Evolutionary conservation across 2,113 vertebrate species (phyloP).

Genomic region (Peromyscus maniculatus): DNA sequence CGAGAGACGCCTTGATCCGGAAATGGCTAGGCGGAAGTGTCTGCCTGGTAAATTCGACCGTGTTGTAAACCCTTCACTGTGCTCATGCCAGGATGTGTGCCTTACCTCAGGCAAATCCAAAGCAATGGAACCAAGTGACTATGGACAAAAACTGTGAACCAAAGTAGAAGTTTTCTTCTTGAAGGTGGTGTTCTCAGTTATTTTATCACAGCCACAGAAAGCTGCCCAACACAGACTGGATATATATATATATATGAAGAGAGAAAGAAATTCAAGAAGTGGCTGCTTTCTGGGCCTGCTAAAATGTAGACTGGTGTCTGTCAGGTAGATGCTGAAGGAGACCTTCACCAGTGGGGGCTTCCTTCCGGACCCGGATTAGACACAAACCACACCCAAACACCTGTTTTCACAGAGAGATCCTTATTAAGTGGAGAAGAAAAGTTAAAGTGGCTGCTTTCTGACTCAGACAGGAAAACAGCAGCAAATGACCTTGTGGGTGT

Average conservation of each 20-base stretch:
- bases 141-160: background rate
- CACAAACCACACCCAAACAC: too few species aligned
- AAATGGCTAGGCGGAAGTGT: too few species aligned
- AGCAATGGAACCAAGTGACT: background rate
- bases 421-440: too few species aligned
- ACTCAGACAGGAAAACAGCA: too few species aligned
- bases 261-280: background rate
- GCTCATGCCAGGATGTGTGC: background rate
- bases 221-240: background rate
- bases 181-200: background rate
- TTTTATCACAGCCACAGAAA: background rate
- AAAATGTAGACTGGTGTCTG: background rate
- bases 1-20: too few species aligned
- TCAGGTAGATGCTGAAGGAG: background rate
- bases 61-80: too few species aligned
- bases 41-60: too few species aligned
- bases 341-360: too few species aligned
- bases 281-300: background rate
- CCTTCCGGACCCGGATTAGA: too few species aligned
- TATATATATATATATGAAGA: background rate
- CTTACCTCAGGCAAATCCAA: background rate
- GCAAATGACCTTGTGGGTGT: too few species aligned
- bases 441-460: too few species aligned
- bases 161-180: background rate
- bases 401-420: too few species aligned